Conservation (phyloP, 2,113 vertebrate species). For the Nothobranchius kuhntae region DNA sequence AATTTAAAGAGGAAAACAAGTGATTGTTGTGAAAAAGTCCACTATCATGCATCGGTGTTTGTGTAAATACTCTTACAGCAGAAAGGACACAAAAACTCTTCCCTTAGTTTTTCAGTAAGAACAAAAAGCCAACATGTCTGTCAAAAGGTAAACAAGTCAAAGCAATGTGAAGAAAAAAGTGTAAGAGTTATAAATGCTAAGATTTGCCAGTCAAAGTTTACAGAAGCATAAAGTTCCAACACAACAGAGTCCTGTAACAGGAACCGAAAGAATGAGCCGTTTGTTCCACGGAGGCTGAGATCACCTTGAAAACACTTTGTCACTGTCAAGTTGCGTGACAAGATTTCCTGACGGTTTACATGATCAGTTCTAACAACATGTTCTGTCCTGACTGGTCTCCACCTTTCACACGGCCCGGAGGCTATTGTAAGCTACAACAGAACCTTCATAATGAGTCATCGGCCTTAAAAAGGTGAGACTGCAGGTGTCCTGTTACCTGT, state of each 20-base stretch:
- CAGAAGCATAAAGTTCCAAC: neutral
- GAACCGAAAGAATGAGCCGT: neutral
- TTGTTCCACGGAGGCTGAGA: neutral
- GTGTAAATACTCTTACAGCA: neutral
- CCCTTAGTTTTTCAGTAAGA: no score
- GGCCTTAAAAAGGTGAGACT: conserved; percentile 8
- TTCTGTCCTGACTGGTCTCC: conserved; percentile 25
- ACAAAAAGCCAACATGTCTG: neutral
- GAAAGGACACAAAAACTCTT: no score
- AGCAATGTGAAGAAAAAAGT: neutral
- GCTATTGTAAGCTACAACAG: neutral
- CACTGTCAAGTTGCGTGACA: neutral
- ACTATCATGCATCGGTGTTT: neutral
- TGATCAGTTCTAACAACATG: conserved; percentile 1
- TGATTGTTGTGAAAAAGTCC: neutral
- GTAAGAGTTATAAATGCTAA: neutral
- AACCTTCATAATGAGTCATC: conserved; percentile 9
- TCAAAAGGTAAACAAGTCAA: neutral
- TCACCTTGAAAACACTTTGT: neutral
- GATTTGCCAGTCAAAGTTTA: neutral
- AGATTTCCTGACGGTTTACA: neutral
- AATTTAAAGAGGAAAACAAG: neutral
- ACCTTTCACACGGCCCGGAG: conserved; percentile 1
- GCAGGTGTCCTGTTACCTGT: conserved; percentile 79
- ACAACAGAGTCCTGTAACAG: neutral